A percentile compares a stretch with the other conserved stretches of the same genome.
These are phyloP conservation scores for Macquaria australasica DNA, from an alignment of 2,113 vertebrate genomes.

Conservation along the genomic window DNA sequence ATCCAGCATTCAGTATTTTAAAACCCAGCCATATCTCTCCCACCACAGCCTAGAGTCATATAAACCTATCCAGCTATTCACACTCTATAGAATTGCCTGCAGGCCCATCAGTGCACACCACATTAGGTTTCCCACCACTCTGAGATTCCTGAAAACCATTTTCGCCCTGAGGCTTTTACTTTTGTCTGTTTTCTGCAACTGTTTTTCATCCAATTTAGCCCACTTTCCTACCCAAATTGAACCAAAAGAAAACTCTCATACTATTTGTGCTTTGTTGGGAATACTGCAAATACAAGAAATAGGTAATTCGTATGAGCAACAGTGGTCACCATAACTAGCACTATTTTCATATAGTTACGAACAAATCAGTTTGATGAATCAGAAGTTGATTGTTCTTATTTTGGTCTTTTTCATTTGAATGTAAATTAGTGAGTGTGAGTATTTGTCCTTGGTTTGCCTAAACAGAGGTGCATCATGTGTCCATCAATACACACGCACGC, in stretches of 20 bases:
- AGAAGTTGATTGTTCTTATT: neutral
- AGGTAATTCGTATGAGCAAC: neutral
- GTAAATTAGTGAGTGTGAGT: neutral
- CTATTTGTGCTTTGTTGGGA: neutral
- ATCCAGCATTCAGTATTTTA: neutral
- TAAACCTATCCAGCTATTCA: slow-evolving; percentile 12
- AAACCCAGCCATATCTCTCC: neutral
- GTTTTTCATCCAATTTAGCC: slow-evolving; percentile 52
- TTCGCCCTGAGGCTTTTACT: slow-evolving; percentile 33
- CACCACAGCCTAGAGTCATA: slow-evolving; percentile 8
- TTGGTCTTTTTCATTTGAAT: neutral
- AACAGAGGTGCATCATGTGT: neutral
- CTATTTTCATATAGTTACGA: neutral
- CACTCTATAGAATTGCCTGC: slow-evolving; percentile 15
- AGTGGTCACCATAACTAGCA: neutral
- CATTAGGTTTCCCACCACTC: slow-evolving; percentile 41
- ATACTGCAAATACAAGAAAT: neutral
- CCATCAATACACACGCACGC: neutral
- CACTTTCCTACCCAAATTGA: slow-evolving; percentile 11
- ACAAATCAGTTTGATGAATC: neutral
- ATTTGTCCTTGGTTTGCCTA: neutral
- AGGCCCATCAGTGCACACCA: slow-evolving; percentile 35
- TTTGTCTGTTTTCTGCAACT: slow-evolving; percentile 20
- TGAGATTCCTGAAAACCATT: slow-evolving; percentile 28
- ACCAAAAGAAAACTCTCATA: neutral